phyloP scores from a whole-genome alignment of 2,113 vertebrate genomes.

The Urocynchramus pylzowi region DNA sequence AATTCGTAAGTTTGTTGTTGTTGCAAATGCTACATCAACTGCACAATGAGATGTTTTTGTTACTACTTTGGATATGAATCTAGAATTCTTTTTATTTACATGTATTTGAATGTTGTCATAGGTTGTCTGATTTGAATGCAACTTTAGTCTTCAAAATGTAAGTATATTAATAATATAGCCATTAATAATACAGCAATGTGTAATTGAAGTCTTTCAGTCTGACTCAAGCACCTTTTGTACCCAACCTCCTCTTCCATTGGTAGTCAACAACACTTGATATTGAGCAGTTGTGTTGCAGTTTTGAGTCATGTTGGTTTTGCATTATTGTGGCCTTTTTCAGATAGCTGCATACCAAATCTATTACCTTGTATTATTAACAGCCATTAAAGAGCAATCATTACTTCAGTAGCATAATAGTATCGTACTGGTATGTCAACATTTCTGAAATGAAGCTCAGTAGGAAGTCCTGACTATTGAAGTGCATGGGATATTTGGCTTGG shows the following conservation, averaged over 20 bases:
- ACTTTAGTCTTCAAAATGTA: neutral
- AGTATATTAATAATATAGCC: neutral
- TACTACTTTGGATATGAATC: neutral
- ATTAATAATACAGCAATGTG: neutral
- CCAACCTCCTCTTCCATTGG: neutral
- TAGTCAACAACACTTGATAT: neutral
- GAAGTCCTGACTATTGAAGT: neutral
- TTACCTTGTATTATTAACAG: neutral
- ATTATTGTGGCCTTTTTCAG: neutral
- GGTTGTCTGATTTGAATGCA: neutral
- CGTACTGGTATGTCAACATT: neutral
- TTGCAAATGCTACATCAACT: neutral
- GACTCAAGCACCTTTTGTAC: neutral
- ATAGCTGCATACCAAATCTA: constrained; percentile 1
- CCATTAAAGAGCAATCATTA: neutral
- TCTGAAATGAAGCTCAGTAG: neutral
- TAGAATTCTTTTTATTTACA: neutral
- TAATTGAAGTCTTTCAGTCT: neutral
- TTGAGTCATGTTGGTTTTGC: neutral
- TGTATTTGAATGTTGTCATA: neutral
- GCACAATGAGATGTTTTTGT: neutral
- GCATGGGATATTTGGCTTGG: neutral
- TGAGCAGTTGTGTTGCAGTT: neutral
- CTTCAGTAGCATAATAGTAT: neutral
- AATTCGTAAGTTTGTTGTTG: neutral